phyloP scores from a whole-genome alignment of 2,113 vertebrate genomes.

The Eurystomus gularis region DNA sequence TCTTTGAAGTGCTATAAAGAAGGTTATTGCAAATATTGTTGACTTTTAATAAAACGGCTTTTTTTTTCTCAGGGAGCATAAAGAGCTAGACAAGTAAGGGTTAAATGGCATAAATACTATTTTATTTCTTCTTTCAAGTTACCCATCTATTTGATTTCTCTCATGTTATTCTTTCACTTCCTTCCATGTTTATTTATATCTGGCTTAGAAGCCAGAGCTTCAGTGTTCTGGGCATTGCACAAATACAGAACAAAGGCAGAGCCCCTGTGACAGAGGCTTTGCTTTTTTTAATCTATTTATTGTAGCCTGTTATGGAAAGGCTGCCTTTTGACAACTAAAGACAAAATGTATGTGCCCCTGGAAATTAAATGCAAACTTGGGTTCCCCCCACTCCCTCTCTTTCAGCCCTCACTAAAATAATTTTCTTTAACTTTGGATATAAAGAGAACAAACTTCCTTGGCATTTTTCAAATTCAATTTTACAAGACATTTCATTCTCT shows the following conservation, averaged over 20 bases:
- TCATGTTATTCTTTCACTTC: not conserved
- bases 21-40: not conserved
- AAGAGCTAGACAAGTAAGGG: not conserved
- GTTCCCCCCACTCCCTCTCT: not conserved
- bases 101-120: not conserved
- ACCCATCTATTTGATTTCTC: slow-evolving; percentile 12
- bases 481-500: slow-evolving; percentile 41
- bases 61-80: not conserved
- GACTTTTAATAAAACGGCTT: not conserved
- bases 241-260: slow-evolving; percentile 39
- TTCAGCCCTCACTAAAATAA: not conserved
- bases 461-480: slow-evolving; percentile 66
- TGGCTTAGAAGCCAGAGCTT: slow-evolving; percentile 17
- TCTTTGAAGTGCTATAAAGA: not conserved
- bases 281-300: not conserved
- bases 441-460: slow-evolving; percentile 31
- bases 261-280: not conserved
- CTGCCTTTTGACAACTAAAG: not conserved
- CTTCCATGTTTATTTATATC: slow-evolving; percentile 45
- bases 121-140: slow-evolving; percentile 22
- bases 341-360: not conserved
- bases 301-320: not conserved
- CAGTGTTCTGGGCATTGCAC: slow-evolving; percentile 2
- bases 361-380: not conserved
- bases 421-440: slow-evolving; percentile 40